Percentiles rank a stretch among this genome's conserved stretches.
These are phyloP conservation scores for Argopecten irradians DNA, from an alignment of 1,140 invertebrate species.

Conservation along the genomic window DNA sequence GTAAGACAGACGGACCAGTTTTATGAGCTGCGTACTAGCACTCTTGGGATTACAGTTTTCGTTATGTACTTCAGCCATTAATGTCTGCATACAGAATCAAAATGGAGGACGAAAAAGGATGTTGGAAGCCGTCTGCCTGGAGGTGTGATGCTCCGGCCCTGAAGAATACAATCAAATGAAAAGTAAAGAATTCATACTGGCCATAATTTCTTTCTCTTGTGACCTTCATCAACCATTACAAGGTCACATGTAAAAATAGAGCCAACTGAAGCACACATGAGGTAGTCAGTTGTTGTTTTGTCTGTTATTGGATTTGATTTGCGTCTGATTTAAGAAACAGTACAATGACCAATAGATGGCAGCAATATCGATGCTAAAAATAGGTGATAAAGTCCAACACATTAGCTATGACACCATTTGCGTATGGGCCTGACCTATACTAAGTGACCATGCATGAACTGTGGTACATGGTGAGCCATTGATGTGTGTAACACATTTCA, in stretches of 20 bases:
- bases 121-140: background rate
- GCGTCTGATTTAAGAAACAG: background rate
- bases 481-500: background rate
- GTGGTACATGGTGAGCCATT: too few species aligned
- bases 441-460: background rate
- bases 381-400: background rate
- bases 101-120: slow-evolving; percentile 15
- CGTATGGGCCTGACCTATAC: background rate
- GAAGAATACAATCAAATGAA: background rate
- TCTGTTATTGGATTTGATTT: background rate
- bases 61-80: slow-evolving; percentile 18
- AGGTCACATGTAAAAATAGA: background rate
- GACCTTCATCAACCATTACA: slow-evolving; percentile 1
- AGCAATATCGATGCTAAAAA: background rate
- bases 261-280: background rate
- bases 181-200: background rate
- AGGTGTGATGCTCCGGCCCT: background rate
- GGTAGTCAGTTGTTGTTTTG: background rate
- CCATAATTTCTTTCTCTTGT: background rate
- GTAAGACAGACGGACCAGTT: slow-evolving; percentile 20
- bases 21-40: background rate
- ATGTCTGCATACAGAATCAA: background rate
- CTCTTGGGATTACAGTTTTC: background rate
- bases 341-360: background rate
- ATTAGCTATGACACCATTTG: background rate